Evolutionary conservation across 2,888 invertebrate species (phyloP).

Genomic region (Adela reaumurella): DNA sequence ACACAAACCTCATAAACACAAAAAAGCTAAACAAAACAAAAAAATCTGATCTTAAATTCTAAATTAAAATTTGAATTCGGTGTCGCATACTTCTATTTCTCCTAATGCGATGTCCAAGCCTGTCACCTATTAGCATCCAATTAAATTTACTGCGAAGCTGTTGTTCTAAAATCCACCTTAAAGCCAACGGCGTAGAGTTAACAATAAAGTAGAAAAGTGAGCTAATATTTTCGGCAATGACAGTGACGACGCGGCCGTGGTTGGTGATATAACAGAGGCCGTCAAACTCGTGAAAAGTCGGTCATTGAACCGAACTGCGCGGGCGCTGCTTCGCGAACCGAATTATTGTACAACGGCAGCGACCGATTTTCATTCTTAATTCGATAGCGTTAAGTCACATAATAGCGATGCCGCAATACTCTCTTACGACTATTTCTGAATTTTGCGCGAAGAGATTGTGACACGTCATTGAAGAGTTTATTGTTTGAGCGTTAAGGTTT

Average conservation of each 20-base stretch:
- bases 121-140: too few relatives aligned
- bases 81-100: too few relatives aligned
- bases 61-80: too few relatives aligned
- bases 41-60: too few relatives aligned
- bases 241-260: slow-evolving; percentile 50
- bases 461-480: background rate
- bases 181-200: too few relatives aligned
- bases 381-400: background rate
- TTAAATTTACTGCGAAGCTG: too few relatives aligned
- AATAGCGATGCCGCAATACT: background rate
- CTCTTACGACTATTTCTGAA: background rate
- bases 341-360: background rate
- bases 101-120: too few relatives aligned
- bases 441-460: background rate
- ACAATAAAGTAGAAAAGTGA: too few relatives aligned
- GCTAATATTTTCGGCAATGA: slow-evolving; percentile 44
- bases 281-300: slow-evolving; percentile 57
- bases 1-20: too few relatives aligned
- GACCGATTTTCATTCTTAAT: background rate
- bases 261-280: slow-evolving; percentile 52
- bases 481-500: background rate
- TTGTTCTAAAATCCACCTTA: too few relatives aligned
- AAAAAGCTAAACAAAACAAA: too few relatives aligned
- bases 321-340: slow-evolving; percentile 19
- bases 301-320: slow-evolving; percentile 49